These are phyloP conservation scores for Rhopilema esculentum DNA, from an alignment of 30 jellyfish, hydroid and myxozoan species.

Conservation along the genomic window DNA sequence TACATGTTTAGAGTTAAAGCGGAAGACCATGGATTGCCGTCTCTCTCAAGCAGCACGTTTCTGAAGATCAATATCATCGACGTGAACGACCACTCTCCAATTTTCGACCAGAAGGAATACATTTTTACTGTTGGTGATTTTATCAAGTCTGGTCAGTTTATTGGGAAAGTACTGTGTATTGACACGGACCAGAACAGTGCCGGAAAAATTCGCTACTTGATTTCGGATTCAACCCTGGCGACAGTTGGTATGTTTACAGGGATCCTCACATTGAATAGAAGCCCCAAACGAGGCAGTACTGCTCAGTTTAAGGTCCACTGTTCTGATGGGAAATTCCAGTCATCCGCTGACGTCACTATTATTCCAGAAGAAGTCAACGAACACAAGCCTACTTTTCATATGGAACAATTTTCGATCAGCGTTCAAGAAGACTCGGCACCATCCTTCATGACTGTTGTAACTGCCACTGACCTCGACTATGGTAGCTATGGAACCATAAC, in stretches of 20 bases:
- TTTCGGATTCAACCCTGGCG: constrained; percentile 67
- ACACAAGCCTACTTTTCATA: constrained; percentile 28
- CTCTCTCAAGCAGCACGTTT: constrained; percentile 76
- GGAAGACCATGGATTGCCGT: constrained; percentile 80
- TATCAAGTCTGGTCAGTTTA: constrained; percentile 72
- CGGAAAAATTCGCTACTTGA: constrained; percentile 49
- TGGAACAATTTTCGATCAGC: not conserved
- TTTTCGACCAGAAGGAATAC: constrained; percentile 50
- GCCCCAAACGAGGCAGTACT: constrained; percentile 63
- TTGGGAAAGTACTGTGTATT: constrained; percentile 85
- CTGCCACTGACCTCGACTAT: constrained; percentile 68
- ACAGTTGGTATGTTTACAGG: constrained; percentile 66
- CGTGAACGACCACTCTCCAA: constrained; percentile 93
- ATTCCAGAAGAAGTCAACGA: constrained; percentile 46
- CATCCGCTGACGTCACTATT: constrained; percentile 56
- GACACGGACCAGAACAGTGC: constrained; percentile 71
- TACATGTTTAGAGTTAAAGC: constrained; percentile 69
- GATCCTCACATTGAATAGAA: constrained; percentile 59
- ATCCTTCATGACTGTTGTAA: constrained; percentile 48
- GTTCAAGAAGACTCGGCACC: constrained; percentile 73
- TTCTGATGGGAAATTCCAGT: constrained; percentile 71
- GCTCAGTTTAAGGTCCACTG: constrained; percentile 66
- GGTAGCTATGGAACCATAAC: constrained; percentile 62
- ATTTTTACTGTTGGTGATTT: constrained; percentile 71
- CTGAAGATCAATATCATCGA: constrained; percentile 57